Evolutionary conservation across 2,888 invertebrate species (phyloP), one percentile per base, ranked within the genome.

Genomic region (Heteromurus nitidus): DNA sequence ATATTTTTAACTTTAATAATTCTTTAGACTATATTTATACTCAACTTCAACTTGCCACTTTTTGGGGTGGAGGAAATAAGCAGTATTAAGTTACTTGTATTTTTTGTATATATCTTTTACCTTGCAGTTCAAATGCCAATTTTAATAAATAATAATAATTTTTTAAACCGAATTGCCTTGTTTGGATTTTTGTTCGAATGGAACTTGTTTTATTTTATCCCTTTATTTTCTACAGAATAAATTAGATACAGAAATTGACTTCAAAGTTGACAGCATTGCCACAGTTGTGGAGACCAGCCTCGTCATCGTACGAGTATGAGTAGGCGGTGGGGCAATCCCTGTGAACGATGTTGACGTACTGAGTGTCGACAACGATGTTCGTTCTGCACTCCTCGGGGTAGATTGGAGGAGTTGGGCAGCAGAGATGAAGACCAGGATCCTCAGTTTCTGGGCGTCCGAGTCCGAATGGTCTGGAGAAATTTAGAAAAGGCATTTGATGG

Each of bases 241-340:
- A 70, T 82, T 82, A 79, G 18, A 28, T 26, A 44, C 86, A 86
- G 75, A 85, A 84, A 18, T 79, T 85, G 42, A 86, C 83, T n/a
- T 79, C 47, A 76, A 86, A 86, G 44, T 65, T 77, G 55, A 82
- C 74, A 44, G 30, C 62, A 30, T 83, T 86, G 5, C 84, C 83
- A 47, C 86, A 86, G 26, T 84, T 86, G 69, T 86, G 86, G 24
- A 85, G 80, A 13, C 86, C 86, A 22, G 82, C 84, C 24, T 84
- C 84, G 84, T 91, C 91, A 88, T 91, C 91, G 84, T 91, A 91
- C 18, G 91, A 91, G 84, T 91, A 91, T 79, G 90, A 90, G 88
- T 91, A 91, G 11, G 91, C 91, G 74, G 90, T 89, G 1, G 91
- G 91, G 85, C 91, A 91, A 13, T 89, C 88, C 0, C 87, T 81